These are phyloP conservation scores for Climacteris rufus DNA, from an alignment of 2,113 vertebrate species.

Conservation along the genomic window DNA sequence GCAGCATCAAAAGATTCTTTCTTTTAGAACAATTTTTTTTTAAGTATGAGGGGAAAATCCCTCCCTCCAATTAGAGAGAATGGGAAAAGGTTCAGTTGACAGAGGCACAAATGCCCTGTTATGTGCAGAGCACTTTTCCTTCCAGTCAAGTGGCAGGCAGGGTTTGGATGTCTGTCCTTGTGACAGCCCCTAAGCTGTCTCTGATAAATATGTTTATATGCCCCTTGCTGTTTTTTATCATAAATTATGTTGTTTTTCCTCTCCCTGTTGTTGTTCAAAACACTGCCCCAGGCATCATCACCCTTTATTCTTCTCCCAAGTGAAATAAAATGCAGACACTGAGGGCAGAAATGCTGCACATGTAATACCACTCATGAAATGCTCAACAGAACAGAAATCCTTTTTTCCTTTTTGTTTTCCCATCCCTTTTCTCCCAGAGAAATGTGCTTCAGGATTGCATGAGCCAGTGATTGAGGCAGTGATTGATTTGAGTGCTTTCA, in stretches of 20 bases:
- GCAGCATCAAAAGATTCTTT: not conserved
- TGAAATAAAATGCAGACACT: not conserved
- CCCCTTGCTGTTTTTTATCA: conserved; percentile 44
- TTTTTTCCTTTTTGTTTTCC: accelerated
- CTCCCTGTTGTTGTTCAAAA: conserved; percentile 39
- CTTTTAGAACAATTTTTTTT: not conserved
- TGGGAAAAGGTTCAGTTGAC: not conserved
- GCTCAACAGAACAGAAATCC: not conserved
- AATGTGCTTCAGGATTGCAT: not conserved
- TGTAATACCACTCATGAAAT: not conserved
- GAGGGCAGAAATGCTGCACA: not conserved
- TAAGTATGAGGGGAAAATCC: not conserved
- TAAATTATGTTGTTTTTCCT: conserved; percentile 36
- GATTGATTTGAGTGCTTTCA: not conserved
- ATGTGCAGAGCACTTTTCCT: not conserved
- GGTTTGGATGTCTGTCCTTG: not conserved
- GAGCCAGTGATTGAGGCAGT: accelerated
- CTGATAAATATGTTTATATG: conserved; percentile 39
- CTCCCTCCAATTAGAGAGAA: not conserved
- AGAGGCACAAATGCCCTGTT: not conserved
- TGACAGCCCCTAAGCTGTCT: not conserved
- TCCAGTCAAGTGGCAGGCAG: not conserved
- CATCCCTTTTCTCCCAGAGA: accelerated
- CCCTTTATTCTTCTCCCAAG: conserved; percentile 40
- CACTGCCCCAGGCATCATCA: not conserved